Percentiles rank a stretch among this genome's conserved stretches.
These are phyloP conservation scores for Epinotia brunnichana DNA, from an alignment of 2,888 invertebrate genomes.

Conservation along the genomic window DNA sequence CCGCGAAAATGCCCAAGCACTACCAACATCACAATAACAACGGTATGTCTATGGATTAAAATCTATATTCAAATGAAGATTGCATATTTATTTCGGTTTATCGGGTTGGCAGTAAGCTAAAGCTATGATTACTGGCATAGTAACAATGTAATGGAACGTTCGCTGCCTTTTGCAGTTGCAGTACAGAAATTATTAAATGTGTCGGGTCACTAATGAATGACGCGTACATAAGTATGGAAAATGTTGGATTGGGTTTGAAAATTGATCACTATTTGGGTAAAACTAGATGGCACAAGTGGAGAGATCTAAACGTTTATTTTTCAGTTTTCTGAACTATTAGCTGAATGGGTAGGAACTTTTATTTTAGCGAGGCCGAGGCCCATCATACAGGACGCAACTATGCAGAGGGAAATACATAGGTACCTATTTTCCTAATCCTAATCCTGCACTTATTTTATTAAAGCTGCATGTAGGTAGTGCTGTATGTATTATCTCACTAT, in stretches of 20 bases:
- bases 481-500: too few relatives aligned
- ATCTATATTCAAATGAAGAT: slow-evolving; percentile 46
- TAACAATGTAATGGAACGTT: slow-evolving; percentile 50
- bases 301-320: too few relatives aligned
- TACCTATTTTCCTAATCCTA: too few relatives aligned
- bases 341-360: too few relatives aligned
- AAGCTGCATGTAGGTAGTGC: too few relatives aligned
- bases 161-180: slow-evolving; percentile 31
- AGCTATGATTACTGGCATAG: slow-evolving; percentile 48
- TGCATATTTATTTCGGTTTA: slow-evolving; percentile 56
- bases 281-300: too few relatives aligned
- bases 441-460: too few relatives aligned
- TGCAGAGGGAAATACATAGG: too few relatives aligned
- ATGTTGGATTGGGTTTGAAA: slow-evolving; percentile 13
- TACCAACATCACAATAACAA: slow-evolving; percentile 46
- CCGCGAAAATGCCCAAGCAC: slow-evolving; percentile 48
- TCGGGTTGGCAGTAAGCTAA: slow-evolving; percentile 53
- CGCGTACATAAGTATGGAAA: slow-evolving; percentile 3
- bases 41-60: slow-evolving; percentile 47
- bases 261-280: slow-evolving; percentile 5
- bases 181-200: slow-evolving; percentile 37
- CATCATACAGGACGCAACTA: too few relatives aligned
- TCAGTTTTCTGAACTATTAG: too few relatives aligned
- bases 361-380: too few relatives aligned
- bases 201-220: slow-evolving; percentile 29